Conservation (phyloP, 2,888 invertebrate genomes). For the Agrotis ipsilon region DNA sequence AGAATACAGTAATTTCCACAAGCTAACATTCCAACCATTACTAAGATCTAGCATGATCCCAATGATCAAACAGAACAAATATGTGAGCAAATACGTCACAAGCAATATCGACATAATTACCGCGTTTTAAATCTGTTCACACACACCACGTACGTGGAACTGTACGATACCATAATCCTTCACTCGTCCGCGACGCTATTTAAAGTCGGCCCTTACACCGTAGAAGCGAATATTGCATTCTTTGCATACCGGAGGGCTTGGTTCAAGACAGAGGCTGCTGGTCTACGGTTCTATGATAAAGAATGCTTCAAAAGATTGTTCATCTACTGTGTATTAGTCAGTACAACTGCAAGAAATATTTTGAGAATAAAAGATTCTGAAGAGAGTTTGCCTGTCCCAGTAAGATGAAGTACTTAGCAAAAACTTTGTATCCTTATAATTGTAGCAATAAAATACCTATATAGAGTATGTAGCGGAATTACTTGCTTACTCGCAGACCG, state of each 20-base stretch:
- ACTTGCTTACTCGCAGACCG: too few species aligned
- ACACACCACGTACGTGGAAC: conserved; percentile 66
- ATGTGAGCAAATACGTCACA: conserved; percentile 48
- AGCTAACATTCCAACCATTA: conserved; percentile 14
- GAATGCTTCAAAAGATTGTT: not conserved
- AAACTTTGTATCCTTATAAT: too few species aligned
- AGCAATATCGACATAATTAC: conserved; percentile 60
- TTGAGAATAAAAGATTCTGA: too few species aligned
- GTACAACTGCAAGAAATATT: too few species aligned
- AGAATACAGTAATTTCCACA: conserved; percentile 7
- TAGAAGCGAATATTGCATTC: conserved; percentile 89
- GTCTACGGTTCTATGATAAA: not conserved
- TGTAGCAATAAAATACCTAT: too few species aligned
- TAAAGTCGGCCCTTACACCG: conserved; percentile 86
- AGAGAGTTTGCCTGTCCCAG: too few species aligned
- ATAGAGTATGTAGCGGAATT: too few species aligned
- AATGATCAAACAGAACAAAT: conserved; percentile 45
- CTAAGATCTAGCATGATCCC: conserved; percentile 3
- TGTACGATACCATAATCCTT: conserved; percentile 82
- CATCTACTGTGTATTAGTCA: too few species aligned
- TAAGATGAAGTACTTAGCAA: too few species aligned
- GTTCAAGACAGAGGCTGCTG: conserved; percentile 62
- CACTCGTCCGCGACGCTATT: conserved; percentile 85
- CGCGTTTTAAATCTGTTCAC: conserved; percentile 65
- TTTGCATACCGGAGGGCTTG: conserved; percentile 75